Evolutionary conservation across 2,888 invertebrate species (phyloP).

Genomic region (Eupithecia vulgata): DNA sequence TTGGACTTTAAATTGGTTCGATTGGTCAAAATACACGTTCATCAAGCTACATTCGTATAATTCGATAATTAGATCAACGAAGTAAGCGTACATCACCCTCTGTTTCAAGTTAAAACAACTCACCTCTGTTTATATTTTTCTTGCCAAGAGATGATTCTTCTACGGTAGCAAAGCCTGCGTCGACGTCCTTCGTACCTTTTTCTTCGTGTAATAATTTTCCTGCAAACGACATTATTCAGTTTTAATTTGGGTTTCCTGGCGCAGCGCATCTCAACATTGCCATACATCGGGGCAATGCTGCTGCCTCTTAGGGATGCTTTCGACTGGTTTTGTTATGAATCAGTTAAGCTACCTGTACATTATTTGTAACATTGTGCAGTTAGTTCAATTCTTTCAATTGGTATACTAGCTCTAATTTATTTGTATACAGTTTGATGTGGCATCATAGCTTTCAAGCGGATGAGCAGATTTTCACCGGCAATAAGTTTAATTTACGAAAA

Average conservation of each 20-base stretch:
- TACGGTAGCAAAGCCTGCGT: constrained; percentile 70
- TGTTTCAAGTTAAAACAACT: neutral
- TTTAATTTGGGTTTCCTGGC: neutral
- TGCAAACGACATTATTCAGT: constrained; percentile 35
- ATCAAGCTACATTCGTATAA: neutral
- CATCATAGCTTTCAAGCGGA: neutral
- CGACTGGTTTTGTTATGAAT: too few relatives aligned
- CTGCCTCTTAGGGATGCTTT: too few relatives aligned
- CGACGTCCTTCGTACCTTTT: constrained; percentile 50
- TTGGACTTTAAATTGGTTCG: too few relatives aligned
- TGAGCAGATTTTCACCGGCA: neutral
- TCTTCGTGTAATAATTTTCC: constrained; percentile 58
- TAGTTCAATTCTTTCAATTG: too few relatives aligned
- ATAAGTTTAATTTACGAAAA: neutral
- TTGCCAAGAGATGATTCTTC: constrained; percentile 69
- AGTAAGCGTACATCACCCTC: too few relatives aligned
- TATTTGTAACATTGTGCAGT: too few relatives aligned
- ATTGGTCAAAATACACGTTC: neutral
- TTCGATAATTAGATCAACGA: neutral
- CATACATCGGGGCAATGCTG: too few relatives aligned
- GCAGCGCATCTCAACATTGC: too few relatives aligned
- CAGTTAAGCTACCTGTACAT: too few relatives aligned
- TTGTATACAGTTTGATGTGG: neutral
- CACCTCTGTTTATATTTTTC: constrained; percentile 57
- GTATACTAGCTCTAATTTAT: too few relatives aligned